phyloP scores from a whole-genome alignment of 2,888 invertebrate genomes.

The Ferrisia virgata region DNA sequence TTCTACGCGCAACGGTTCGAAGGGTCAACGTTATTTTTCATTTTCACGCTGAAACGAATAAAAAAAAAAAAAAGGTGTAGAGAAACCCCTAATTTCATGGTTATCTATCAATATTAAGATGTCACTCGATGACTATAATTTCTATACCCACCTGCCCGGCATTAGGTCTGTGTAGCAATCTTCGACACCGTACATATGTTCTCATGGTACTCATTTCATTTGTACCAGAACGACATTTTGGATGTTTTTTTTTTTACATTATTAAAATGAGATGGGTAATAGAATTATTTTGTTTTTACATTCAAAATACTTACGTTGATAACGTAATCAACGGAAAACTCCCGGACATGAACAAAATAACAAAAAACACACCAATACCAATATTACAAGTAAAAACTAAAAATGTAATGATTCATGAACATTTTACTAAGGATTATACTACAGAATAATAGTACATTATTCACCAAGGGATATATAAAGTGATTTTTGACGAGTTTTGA shows the following conservation, averaged over 20 bases:
- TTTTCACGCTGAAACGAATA: neutral
- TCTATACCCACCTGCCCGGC: neutral
- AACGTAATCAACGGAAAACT: neutral
- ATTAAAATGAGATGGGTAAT: neutral
- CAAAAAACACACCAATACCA: too few relatives aligned
- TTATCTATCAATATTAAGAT: neutral
- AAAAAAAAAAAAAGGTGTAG: neutral
- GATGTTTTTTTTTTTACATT: neutral
- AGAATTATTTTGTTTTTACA: too few relatives aligned
- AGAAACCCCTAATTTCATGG: conserved; percentile 3
- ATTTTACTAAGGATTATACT: too few relatives aligned
- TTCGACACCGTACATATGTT: neutral
- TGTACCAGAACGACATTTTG: neutral
- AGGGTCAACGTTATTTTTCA: neutral
- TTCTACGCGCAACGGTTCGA: neutral
- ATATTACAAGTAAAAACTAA: too few relatives aligned
- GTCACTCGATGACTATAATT: neutral
- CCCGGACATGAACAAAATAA: too few relatives aligned
- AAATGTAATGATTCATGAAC: too few relatives aligned
- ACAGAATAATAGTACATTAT: too few relatives aligned
- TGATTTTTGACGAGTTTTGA: too few relatives aligned
- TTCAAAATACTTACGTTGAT: neutral
- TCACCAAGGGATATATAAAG: too few relatives aligned
- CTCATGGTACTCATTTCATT: neutral
- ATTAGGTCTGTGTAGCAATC: neutral